phyloP scores from a whole-genome alignment of 2,797 vertebrate species.

The Aselliscus stoliczkanus region DNA sequence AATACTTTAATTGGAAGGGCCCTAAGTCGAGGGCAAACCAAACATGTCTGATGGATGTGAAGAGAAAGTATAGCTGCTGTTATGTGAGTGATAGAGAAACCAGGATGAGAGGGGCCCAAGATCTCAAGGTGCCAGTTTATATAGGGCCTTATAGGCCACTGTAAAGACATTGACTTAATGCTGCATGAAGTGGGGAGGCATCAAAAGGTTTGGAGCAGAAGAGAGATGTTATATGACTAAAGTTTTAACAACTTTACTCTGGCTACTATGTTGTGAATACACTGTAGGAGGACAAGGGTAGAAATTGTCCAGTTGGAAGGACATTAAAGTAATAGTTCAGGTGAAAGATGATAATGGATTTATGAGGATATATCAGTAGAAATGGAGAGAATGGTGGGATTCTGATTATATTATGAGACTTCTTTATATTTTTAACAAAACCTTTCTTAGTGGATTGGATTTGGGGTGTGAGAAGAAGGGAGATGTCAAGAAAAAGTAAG shows the following conservation, averaged over 20 bases:
- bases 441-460: neutral
- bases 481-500: neutral
- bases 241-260: neutral
- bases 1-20: neutral
- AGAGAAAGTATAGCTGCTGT: neutral
- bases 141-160: neutral
- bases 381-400: neutral
- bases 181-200: neutral
- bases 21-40: neutral
- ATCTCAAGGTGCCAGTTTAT: neutral
- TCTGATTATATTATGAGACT: neutral
- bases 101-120: neutral
- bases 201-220: neutral
- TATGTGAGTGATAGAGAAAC: neutral
- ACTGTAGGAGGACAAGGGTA: neutral
- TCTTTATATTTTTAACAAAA: neutral
- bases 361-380: neutral
- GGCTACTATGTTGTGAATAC: neutral
- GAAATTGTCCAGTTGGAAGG: neutral
- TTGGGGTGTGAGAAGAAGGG: neutral
- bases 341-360: neutral
- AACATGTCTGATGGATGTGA: neutral
- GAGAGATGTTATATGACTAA: neutral
- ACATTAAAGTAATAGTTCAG: neutral
- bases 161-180: neutral